These are phyloP conservation scores for Phoenicopterus ruber DNA, from an alignment of 2,113 vertebrate species.

Conservation along the genomic window DNA sequence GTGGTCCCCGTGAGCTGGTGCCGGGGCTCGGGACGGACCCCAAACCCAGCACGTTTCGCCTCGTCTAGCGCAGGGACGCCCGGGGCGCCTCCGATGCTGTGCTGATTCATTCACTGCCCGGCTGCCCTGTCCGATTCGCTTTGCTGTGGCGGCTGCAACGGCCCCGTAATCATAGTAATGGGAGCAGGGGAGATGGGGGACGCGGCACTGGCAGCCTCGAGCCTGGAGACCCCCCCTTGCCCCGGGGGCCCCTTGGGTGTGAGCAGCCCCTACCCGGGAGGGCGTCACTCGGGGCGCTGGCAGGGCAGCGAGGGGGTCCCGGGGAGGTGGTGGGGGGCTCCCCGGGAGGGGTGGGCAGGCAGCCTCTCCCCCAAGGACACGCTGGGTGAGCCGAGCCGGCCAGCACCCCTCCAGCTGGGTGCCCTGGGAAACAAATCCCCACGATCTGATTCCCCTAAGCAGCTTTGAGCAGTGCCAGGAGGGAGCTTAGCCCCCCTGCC, in stretches of 20 bases:
- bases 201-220: not conserved
- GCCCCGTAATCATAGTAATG: not conserved
- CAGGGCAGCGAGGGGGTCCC: not conserved
- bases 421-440: conserved; percentile 41
- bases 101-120: not conserved
- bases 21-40: not conserved
- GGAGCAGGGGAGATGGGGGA: not conserved
- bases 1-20: fast-evolving
- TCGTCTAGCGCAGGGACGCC: not conserved
- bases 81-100: fast-evolving
- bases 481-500: conserved; percentile 36
- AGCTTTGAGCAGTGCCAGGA: conserved; percentile 40
- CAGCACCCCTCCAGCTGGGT: not conserved
- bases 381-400: not conserved
- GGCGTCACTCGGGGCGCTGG: not conserved
- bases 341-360: fast-evolving
- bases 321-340: not conserved
- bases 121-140: not conserved
- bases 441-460: conserved; percentile 45
- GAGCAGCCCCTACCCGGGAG: not conserved
- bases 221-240: not conserved
- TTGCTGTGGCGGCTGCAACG: fast-evolving
- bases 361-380: not conserved
- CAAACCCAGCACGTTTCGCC: fast-evolving
- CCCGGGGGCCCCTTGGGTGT: fast-evolving